Evolutionary conservation across 2,888 invertebrate genomes (phyloP).

Genomic region (Drosophila demipolita): DNA sequence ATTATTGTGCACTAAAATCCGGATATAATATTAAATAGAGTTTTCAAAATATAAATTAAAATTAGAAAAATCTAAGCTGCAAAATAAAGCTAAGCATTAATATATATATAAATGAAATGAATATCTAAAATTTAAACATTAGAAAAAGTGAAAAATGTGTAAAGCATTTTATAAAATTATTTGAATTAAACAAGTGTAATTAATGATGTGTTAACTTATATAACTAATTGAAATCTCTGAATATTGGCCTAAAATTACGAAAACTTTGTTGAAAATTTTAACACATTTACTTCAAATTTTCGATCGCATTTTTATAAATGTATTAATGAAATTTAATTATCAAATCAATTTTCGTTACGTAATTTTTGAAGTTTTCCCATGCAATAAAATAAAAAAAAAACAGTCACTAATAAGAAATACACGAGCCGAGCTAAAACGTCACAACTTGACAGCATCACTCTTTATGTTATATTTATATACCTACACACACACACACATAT

Average conservation of each 20-base stretch:
- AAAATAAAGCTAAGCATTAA: background rate
- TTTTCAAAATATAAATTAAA: background rate
- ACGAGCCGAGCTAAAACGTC: constrained; percentile 49
- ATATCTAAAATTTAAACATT: no score
- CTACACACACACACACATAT: no score
- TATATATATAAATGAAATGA: no score
- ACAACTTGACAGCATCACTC: constrained; percentile 31
- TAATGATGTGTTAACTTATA: background rate
- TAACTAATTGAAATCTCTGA: background rate
- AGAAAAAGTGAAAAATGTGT: no score
- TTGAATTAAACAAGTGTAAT: no score
- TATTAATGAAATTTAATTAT: background rate
- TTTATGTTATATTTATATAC: no score
- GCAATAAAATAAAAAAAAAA: constrained; percentile 6
- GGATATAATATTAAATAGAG: background rate
- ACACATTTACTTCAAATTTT: constrained; percentile 12
- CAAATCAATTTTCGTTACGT: constrained; percentile 27
- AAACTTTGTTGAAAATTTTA: constrained; percentile 11
- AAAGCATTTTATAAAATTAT: no score
- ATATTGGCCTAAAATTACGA: background rate
- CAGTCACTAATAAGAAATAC: constrained; percentile 29
- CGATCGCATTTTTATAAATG: background rate
- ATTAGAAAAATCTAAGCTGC: background rate
- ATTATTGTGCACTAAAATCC: background rate
- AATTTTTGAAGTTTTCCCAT: constrained; percentile 24